Base-by-base conservation (phyloP, 2,888 invertebrate genomes). In the Diachrysia chrysitis region DNA sequence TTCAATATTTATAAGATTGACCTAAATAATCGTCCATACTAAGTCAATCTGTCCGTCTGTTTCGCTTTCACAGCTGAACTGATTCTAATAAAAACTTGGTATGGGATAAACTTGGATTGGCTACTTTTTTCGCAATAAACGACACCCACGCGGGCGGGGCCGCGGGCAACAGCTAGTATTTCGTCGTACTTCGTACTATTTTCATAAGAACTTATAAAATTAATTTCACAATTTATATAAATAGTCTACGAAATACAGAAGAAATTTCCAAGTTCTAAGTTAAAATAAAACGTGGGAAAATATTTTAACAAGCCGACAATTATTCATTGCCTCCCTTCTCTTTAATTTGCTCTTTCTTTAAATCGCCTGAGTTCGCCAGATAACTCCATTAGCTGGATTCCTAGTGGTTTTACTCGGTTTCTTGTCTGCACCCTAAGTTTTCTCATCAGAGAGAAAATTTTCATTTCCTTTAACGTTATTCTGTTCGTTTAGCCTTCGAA, bases 391-490 rank as follows among this genome's bases (percentile, higher is more conserved):
- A 88, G 79, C 80, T 71, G 71, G 66, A 71, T 84, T 87, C 83
- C 80, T 81, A 78, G 84, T 79, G 85, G 84, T 86, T 88, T 86
- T 89, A 81, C 85, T 86, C 78, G 53, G 78, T 83, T 84, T 82
- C 80, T 79, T 78, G 78, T 73, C 79, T 78, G 67, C 68, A 70
- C 67, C 61, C 68, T 81, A 86, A 89, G 86, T 89, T 92, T 90
- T 88, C 87, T 87, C 87, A 89, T 90, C 87, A 81, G 78, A 67
- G 70, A 78, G 78, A 84, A 74, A 87, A 87, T 85, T 85, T 86
- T 84, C 66, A 89, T 89, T 89, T 88, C 84, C 84, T 81, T 68
- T 74, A 78, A 73, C 76, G 79, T 86, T 83, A 79, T 79, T 79
- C 71, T 82, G 63, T 81, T 76, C 79, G 66, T 76, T 85, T 78